A percentile compares a stretch with the other conserved stretches of the same genome.
Evolutionary conservation across 2,113 vertebrate species (phyloP).

Genomic region (Anoplopoma fimbria): DNA sequence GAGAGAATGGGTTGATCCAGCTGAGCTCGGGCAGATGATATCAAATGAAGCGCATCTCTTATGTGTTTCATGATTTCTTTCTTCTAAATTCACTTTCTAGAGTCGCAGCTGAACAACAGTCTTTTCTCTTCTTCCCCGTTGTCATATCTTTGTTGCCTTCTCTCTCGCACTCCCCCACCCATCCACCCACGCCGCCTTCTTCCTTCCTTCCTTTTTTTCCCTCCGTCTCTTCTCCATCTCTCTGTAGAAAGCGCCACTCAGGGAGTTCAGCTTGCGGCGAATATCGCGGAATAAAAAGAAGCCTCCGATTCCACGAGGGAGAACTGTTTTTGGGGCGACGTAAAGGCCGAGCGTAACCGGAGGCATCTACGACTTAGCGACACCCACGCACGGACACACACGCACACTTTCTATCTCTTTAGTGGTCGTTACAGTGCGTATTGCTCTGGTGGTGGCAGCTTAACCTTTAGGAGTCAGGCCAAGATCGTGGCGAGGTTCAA

Average conservation of each 20-base stretch:
- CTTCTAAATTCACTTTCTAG: slow-evolving; percentile 7
- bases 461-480: slow-evolving; percentile 4
- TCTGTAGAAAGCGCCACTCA: slow-evolving; percentile 54
- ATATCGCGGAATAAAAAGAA: slow-evolving; percentile 51
- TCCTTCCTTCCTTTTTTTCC: slow-evolving; percentile 40
- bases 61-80: slow-evolving; percentile 2
- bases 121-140: slow-evolving; percentile 36
- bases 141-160: slow-evolving; percentile 32
- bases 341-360: slow-evolving; percentile 42
- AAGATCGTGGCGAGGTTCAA: slow-evolving; percentile 2
- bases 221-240: slow-evolving; percentile 31
- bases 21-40: slow-evolving; percentile 20
- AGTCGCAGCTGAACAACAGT: slow-evolving; percentile 3
- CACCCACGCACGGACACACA: slow-evolving; percentile 21
- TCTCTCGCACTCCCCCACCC: slow-evolving; percentile 25
- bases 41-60: slow-evolving; percentile 1
- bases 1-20: not conserved
- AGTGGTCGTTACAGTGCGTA: slow-evolving; percentile 30
- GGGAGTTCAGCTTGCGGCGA: slow-evolving; percentile 75
- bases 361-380: slow-evolving; percentile 48
- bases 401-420: slow-evolving; percentile 11
- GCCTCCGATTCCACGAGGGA: slow-evolving; percentile 45
- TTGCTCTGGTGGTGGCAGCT: not conserved
- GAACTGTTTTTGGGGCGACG: slow-evolving; percentile 44
- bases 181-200: slow-evolving; percentile 53